phyloP scores from a whole-genome alignment of 1,140 invertebrate genomes.

The Neodiprion pinetum region DNA sequence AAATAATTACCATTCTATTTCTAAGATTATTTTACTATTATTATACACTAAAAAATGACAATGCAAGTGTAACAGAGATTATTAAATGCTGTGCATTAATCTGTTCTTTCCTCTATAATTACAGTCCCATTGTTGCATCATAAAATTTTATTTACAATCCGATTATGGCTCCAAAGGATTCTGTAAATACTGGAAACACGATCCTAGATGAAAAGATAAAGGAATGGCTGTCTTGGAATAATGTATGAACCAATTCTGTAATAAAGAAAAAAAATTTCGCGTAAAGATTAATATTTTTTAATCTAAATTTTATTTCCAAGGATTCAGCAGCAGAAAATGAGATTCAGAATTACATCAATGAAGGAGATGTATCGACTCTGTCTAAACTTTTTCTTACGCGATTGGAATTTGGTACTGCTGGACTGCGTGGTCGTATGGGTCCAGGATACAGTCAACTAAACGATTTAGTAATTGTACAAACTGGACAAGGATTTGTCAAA shows the following conservation, averaged over 20 bases:
- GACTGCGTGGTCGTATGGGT: constrained; percentile 90
- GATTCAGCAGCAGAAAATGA: constrained; percentile 61
- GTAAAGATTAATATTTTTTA: not conserved
- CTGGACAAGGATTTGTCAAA: constrained; percentile 88
- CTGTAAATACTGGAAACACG: constrained; percentile 46
- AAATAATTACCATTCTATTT: no score
- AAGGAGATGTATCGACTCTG: constrained; percentile 62
- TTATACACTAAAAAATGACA: no score
- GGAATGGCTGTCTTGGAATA: constrained; percentile 73
- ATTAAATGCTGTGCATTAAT: not conserved
- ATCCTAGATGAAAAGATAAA: constrained; percentile 65
- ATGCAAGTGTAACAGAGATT: no score
- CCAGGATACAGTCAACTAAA: constrained; percentile 95
- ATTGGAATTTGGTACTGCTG: constrained; percentile 89
- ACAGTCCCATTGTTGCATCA: not conserved
- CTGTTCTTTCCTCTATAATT: not conserved
- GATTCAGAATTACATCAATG: constrained; percentile 62
- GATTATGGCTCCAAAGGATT: constrained; percentile 31
- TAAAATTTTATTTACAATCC: not conserved
- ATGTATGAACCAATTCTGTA: constrained; percentile 53
- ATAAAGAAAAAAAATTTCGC: constrained; percentile 42
- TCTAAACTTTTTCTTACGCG: constrained; percentile 68
- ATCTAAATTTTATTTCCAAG: constrained; percentile 41
- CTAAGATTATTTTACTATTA: no score
- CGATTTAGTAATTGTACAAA: constrained; percentile 96